A percentile compares a stretch with the other conserved stretches of the same genome.
Evolutionary conservation across 53 echinoderm and acorn worm genomes (phyloP).

Genomic region (Mesocentrotus franciscanus): DNA sequence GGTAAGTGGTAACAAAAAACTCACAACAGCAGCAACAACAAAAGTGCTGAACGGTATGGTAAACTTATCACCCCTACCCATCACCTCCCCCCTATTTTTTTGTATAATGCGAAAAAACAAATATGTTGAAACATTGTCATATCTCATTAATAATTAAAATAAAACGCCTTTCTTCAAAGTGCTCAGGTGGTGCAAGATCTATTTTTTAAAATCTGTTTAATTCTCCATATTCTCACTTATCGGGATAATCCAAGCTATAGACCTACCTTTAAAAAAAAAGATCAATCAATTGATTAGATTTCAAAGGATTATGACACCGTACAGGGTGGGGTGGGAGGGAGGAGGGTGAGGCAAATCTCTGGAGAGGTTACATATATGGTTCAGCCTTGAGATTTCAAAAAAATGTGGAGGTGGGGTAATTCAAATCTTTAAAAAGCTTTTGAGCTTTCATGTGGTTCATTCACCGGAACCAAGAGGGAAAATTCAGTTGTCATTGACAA

Average conservation of each 20-base stretch:
- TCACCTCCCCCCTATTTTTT: no score
- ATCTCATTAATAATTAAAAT: neutral
- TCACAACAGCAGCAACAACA: neutral
- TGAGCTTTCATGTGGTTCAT: neutral
- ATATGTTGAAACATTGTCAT: no score
- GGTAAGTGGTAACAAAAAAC: neutral
- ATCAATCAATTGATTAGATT: neutral
- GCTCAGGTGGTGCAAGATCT: neutral
- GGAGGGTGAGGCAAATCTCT: neutral
- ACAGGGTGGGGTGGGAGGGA: neutral
- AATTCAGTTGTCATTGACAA: slow-evolving; percentile 40
- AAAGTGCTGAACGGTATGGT: neutral
- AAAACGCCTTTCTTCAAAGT: neutral
- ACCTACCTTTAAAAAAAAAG: neutral
- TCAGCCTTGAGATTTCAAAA: neutral
- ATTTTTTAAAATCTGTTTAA: neutral
- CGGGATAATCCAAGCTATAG: neutral
- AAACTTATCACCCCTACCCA: no score
- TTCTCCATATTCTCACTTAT: neutral
- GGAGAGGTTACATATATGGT: neutral
- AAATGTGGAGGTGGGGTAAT: neutral
- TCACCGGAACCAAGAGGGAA: neutral
- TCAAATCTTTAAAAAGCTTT: slow-evolving; percentile 3
- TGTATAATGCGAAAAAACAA: neutral
- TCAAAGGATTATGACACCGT: neutral